Evolutionary conservation across 2,797 vertebrate genomes (phyloP).

Genomic region (Coracias cyanogaster): DNA sequence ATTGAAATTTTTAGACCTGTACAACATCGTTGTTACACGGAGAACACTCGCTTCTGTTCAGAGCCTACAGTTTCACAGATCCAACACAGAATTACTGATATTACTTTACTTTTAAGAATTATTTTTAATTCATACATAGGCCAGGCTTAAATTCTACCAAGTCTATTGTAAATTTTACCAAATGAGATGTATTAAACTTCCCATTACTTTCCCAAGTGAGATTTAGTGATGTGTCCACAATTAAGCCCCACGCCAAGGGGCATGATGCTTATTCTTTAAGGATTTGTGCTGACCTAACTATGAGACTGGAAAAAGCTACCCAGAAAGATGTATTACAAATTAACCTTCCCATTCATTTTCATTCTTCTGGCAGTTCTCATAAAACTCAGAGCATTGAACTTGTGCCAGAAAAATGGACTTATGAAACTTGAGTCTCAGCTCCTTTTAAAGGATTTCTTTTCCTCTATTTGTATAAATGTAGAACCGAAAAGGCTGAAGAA

Average conservation of each 20-base stretch:
- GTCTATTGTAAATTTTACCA: neutral
- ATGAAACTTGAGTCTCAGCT: neutral
- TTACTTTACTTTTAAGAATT: neutral
- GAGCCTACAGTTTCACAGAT: neutral
- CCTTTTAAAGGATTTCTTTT: constrained; percentile 22
- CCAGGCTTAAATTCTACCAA: neutral
- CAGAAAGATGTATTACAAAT: neutral
- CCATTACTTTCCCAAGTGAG: neutral
- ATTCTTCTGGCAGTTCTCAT: neutral
- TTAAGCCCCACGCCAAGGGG: neutral
- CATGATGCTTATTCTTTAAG: neutral
- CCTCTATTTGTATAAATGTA: neutral
- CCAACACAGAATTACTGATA: neutral
- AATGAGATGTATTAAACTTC: neutral
- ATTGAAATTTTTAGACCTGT: neutral
- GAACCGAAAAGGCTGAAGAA: neutral
- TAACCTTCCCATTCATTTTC: neutral
- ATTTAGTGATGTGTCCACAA: neutral
- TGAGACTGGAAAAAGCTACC: neutral
- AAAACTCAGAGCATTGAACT: neutral
- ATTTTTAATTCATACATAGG: neutral
- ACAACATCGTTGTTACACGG: neutral
- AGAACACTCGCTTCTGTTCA: neutral
- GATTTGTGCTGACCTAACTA: neutral
- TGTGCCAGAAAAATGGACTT: neutral